Evolutionary conservation across 2,113 vertebrate genomes (phyloP), one percentile per base, ranked within the genome.

Genomic region (Thalassarche chlororhynchos): DNA sequence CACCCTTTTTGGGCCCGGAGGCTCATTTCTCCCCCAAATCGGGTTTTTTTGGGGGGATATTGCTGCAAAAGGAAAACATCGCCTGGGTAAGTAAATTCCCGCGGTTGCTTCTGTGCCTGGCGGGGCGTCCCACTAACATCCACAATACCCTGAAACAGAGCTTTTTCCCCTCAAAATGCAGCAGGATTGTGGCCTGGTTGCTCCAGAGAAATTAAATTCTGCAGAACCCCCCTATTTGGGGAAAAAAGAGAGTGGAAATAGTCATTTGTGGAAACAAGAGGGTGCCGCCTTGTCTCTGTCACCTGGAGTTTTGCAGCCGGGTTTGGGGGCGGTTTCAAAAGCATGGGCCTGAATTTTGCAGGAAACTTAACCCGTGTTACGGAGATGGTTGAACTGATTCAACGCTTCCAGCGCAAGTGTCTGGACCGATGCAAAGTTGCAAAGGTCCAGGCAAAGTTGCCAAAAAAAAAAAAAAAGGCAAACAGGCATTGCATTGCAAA

Each of bases 331-430:
- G 65, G 49, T 5, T 52, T 70, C 25, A 28, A n/a, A 12, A 55
- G 44, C 26, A 1, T 54, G 12, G 2, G 46, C n/a, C 25, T 34
- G 54, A 36, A 8, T 29, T 66, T 51, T 57, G 76, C 16, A 32
- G 66, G 51, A 29, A 46, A 15, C 1, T 74, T 60, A 34, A 65
- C 24, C n/a, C 3, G 5, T 10, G 3, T 24, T 24, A 0, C 0
- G 2, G 57, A 11, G 44, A 1, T 2, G 32, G 6, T 8, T 2
- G 40, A 9, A 4, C 1, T 2, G 8, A 14, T 49, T 15, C 34
- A 25, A 42, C 0, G 2, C n/a, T 79, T 32, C 20, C 58, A n/a
- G 54, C 1, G 5, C 13, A 31, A 26, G 61, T 2, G 21, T 8
- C 55, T 31, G 49, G 40, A 26, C 54, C 7, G 5, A 14, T 8